These are phyloP conservation scores for Uropetala carovei DNA, from an alignment of 2,888 invertebrate genomes.

Conservation along the genomic window DNA sequence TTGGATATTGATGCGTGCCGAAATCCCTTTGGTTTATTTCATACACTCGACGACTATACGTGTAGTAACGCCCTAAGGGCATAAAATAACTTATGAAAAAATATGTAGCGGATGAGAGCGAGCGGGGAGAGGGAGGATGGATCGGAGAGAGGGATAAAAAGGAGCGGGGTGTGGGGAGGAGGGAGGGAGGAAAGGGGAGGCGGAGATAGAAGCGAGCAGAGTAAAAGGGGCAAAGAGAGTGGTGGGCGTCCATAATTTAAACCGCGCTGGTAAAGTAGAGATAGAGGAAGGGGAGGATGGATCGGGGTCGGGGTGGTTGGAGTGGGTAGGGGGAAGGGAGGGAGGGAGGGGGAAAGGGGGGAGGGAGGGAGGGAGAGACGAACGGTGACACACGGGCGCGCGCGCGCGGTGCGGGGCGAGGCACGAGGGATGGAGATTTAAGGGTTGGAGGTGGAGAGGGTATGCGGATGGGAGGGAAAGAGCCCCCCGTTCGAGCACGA, in stretches of 20 bases:
- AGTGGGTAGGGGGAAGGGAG: not conserved
- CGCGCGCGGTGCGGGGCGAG: not conserved
- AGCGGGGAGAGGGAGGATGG: not conserved
- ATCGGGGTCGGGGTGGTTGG: too few relatives aligned
- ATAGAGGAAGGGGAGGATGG: not conserved
- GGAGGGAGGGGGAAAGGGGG: not conserved
- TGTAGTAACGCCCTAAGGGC: slow-evolving; percentile 11
- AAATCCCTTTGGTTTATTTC: slow-evolving; percentile 35
- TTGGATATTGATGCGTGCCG: slow-evolving; percentile 25
- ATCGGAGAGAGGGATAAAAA: too few relatives aligned
- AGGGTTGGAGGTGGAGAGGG: too few relatives aligned
- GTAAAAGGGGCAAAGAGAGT: not conserved
- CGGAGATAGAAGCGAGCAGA: not conserved
- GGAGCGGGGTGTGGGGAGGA: too few relatives aligned
- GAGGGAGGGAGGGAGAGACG: not conserved
- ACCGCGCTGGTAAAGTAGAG: slow-evolving; percentile 32
- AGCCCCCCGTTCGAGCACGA: not conserved
- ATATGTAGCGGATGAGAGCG: not conserved
- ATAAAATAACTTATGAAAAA: not conserved
- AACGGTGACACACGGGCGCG: not conserved
- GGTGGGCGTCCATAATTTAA: slow-evolving; percentile 34
- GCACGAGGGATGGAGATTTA: not conserved
- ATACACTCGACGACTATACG: slow-evolving; percentile 24
- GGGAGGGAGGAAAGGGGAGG: too few relatives aligned
- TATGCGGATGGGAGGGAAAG: too few relatives aligned